Conservation (phyloP, 2,888 invertebrate species). For the Vannuccia rotundouncinata region DNA sequence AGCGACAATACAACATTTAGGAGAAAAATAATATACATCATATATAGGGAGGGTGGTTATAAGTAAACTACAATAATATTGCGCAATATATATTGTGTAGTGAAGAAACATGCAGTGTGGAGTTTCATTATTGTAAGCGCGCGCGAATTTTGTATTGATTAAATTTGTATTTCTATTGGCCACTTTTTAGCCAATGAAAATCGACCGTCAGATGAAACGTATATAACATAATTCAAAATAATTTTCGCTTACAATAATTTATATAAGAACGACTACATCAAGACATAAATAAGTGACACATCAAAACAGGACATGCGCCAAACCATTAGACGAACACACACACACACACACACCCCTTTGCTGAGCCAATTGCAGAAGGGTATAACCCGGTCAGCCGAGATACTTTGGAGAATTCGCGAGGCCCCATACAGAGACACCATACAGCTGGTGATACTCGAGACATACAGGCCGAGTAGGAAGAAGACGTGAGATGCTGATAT, state of each 20-base stretch:
- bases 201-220: too few relatives aligned
- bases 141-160: too few relatives aligned
- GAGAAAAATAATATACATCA: not conserved
- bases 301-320: not conserved
- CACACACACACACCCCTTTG: constrained; percentile 66
- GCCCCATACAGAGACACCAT: constrained; percentile 92
- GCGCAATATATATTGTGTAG: too few relatives aligned
- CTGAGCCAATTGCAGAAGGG: constrained; percentile 78
- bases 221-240: too few relatives aligned
- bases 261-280: not conserved
- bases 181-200: too few relatives aligned
- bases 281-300: not conserved
- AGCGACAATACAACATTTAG: not conserved
- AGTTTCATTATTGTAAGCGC: not conserved
- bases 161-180: too few relatives aligned
- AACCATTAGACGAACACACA: not conserved
- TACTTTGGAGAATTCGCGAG: constrained; percentile 84
- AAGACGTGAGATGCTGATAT: constrained; percentile 62
- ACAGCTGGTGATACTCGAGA: constrained; percentile 89
- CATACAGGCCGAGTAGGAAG: constrained; percentile 81
- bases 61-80: not conserved
- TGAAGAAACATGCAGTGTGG: not conserved
- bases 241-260: too few relatives aligned
- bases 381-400: constrained; percentile 87
- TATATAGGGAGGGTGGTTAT: not conserved